phyloP scores from a whole-genome alignment of 2,888 invertebrate genomes.

The Syrista parreyssii region DNA sequence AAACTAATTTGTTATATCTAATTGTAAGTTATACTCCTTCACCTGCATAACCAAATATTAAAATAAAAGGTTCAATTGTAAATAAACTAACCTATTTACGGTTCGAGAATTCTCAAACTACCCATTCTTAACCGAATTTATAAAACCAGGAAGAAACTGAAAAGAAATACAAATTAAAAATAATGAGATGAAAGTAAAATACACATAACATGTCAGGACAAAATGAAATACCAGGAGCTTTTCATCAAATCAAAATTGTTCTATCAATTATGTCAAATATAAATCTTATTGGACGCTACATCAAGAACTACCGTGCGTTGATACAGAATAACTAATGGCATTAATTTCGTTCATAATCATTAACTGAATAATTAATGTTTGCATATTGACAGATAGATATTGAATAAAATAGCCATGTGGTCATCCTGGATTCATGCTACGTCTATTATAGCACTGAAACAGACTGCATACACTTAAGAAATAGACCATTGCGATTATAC shows the following conservation, averaged over 20 bases:
- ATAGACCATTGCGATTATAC: too few species aligned
- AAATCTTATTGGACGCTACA: too few species aligned
- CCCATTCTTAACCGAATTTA: slow-evolving; percentile 38
- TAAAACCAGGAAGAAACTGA: slow-evolving; percentile 55
- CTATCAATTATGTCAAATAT: too few species aligned
- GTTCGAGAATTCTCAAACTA: slow-evolving; percentile 44
- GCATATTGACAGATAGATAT: too few species aligned
- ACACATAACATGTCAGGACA: not conserved
- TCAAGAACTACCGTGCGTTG: too few species aligned
- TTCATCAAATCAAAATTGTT: too few species aligned
- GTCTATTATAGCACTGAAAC: slow-evolving; percentile 43
- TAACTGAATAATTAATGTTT: too few species aligned
- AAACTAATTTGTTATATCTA: too few species aligned
- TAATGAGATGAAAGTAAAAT: slow-evolving; percentile 12
- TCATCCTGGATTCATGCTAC: slow-evolving; percentile 45
- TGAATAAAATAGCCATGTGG: not conserved
- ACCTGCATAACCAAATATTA: slow-evolving; percentile 29
- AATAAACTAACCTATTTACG: slow-evolving; percentile 50
- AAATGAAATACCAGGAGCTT: too few species aligned
- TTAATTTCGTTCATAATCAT: too few species aligned
- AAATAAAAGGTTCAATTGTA: slow-evolving; percentile 16
- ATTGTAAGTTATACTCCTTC: slow-evolving; percentile 8
- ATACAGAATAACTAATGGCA: too few species aligned
- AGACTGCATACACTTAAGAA: slow-evolving; percentile 24
- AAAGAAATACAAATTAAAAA: slow-evolving; percentile 46